phyloP scores from a whole-genome alignment of 2,113 vertebrate species.

The Gobiocypris rarus region DNA sequence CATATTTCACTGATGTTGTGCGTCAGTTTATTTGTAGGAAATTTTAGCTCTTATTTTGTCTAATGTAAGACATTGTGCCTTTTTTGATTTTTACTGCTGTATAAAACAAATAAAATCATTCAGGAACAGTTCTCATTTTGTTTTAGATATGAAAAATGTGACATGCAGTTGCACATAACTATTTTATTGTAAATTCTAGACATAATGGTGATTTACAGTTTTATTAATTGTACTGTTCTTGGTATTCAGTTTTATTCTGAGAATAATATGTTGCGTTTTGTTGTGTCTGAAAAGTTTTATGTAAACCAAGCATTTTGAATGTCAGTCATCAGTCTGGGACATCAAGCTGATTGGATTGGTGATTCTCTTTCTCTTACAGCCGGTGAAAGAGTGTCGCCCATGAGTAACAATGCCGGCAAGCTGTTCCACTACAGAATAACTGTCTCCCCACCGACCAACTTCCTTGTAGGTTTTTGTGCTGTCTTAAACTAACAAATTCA shows the following conservation, averaged over 20 bases:
- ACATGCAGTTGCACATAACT: too few species aligned
- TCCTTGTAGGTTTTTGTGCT: conserved; percentile 83
- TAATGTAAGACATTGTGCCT: neutral
- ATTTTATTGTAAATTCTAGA: too few species aligned
- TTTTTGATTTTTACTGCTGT: neutral
- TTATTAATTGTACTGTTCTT: neutral
- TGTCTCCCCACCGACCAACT: conserved; percentile 97
- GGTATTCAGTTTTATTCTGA: neutral
- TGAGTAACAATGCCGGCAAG: conserved; percentile 96
- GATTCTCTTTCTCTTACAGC: conserved; percentile 66
- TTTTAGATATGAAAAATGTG: too few species aligned
- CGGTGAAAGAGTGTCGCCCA: conserved; percentile 88
- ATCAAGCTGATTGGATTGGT: neutral
- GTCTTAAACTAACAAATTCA: neutral
- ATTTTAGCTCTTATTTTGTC: neutral
- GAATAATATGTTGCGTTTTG: neutral
- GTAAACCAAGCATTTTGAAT: neutral
- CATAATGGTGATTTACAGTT: neutral
- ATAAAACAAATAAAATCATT: neutral
- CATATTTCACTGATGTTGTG: too few species aligned
- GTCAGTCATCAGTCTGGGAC: neutral
- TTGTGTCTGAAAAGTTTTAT: neutral
- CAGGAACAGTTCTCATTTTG: neutral
- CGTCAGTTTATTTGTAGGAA: neutral
- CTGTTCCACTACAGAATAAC: conserved; percentile 97